Evolutionary conservation across 2,797 vertebrate genomes (phyloP), one percentile per base, ranked within the genome.

Genomic region (Sebastes diaconus): DNA sequence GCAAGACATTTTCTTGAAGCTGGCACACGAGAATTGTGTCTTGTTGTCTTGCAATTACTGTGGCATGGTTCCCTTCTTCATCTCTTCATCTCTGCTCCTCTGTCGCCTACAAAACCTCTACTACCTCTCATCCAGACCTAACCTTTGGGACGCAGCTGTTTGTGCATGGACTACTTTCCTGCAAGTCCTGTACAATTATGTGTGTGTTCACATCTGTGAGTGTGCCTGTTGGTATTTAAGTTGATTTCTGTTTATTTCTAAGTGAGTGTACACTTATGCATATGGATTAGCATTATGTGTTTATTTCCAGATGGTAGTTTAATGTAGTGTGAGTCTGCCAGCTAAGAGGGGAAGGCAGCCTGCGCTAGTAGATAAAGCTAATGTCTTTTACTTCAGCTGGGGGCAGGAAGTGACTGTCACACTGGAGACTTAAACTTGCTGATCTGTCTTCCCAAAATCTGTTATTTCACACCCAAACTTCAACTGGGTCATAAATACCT

Each of bases 271-370:
- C 63, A 79, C 70, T 81, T 79, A 81, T 90, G 91, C 81, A 84
- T 90, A 89, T 89, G 79, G 81, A 93, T 91, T 84, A 83, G 80
- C 74, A 79, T 85, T 86, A 74, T 83, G 85, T 72, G 70, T 80
- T 91, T 83, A 84, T 81, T 80, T 88, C 68, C 81, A 90, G 82
- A 86, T 82, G 84, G 79, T 82, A 75, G 83, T 90, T 90, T 84
- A 82, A 78, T 85, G 78, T 79, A 70, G 79, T 76, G 86, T 81
- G 85, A 88, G 83, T 89, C 77, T 52, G 68, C 58, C 77, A 71
- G 84, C 81, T 81, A 78, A 76, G 81, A 86, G 80, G 22, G 75
- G 46, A 58, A 90, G 24, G 75, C 83, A 83, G 87, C 75, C 81
- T 90, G 86, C 34, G 69, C 60, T 75, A 54, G 79, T 14, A 85